These are phyloP conservation scores for Oncopeltus fasciatus DNA, from an alignment of 1,140 invertebrate species.

Conservation along the genomic window DNA sequence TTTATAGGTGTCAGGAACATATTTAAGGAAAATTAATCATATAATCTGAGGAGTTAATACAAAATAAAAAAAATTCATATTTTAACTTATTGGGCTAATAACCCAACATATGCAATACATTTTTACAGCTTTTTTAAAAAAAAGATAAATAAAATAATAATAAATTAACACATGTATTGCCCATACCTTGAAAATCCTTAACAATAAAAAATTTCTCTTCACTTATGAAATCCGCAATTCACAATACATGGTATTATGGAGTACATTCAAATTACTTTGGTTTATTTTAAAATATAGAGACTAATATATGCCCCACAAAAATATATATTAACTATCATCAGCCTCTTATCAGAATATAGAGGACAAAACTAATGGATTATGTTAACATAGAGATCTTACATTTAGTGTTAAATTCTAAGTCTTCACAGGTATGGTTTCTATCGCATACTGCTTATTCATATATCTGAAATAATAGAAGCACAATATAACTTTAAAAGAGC, in stretches of 20 bases:
- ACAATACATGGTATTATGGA: neutral
- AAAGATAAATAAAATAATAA: too few relatives aligned
- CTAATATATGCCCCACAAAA: constrained; percentile 6
- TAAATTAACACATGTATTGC: neutral
- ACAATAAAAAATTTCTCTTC: neutral
- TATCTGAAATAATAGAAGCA: too few relatives aligned
- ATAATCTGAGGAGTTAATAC: too few relatives aligned
- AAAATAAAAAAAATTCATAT: too few relatives aligned
- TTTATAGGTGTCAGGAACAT: too few relatives aligned
- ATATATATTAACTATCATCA: constrained; percentile 4
- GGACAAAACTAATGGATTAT: constrained; percentile 6
- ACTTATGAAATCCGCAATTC: neutral
- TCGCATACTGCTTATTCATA: neutral
- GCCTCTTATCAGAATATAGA: neutral
- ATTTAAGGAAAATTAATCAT: too few relatives aligned
- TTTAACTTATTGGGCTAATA: too few relatives aligned
- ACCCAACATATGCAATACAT: too few relatives aligned
- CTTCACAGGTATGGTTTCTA: constrained; percentile 5
- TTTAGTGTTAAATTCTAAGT: constrained; percentile 4
- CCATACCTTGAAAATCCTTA: neutral
- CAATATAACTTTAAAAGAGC: too few relatives aligned
- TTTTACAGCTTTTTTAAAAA: too few relatives aligned
- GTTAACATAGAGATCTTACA: constrained; percentile 9
- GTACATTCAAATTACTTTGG: neutral
- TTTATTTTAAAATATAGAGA: constrained; percentile 2